These are phyloP conservation scores for Isotomurus palustris DNA, from an alignment of 2,888 invertebrate species.

Conservation along the genomic window DNA sequence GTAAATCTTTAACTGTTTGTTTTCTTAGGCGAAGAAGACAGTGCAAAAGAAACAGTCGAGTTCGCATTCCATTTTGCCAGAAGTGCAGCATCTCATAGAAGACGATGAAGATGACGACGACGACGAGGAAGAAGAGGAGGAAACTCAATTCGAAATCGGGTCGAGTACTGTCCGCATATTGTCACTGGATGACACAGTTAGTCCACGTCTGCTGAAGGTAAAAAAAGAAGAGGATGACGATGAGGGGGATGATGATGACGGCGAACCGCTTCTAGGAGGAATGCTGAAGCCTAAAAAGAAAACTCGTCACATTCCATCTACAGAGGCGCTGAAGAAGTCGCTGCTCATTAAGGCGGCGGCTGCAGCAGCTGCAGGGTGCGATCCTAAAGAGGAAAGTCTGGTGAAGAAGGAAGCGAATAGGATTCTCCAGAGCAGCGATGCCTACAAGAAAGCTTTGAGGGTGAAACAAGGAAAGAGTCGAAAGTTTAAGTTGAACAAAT, in stretches of 20 bases:
- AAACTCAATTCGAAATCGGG: constrained; percentile 36
- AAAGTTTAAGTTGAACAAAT: constrained; percentile 30
- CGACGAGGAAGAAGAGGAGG: neutral
- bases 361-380: neutral
- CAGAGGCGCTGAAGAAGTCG: neutral
- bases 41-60: constrained; percentile 33
- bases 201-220: constrained; percentile 14
- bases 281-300: neutral
- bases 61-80: constrained; percentile 42
- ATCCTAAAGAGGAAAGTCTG: constrained; percentile 12
- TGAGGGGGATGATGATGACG: constrained; percentile 11
- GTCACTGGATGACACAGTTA: constrained; percentile 33
- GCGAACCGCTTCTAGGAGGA: neutral
- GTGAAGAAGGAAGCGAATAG: constrained; percentile 37
- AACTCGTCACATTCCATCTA: no score
- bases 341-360: no score
- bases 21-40: constrained; percentile 31
- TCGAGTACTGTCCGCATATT: constrained; percentile 39
- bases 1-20: no score
- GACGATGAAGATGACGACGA: neutral
- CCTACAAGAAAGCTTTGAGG: constrained; percentile 38
- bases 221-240: constrained; percentile 14
- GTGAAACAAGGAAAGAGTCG: constrained; percentile 38
- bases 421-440: constrained; percentile 37
- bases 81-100: constrained; percentile 38